Base-by-base conservation (phyloP, 2,797 vertebrate genomes). In the Falco peregrinus region DNA sequence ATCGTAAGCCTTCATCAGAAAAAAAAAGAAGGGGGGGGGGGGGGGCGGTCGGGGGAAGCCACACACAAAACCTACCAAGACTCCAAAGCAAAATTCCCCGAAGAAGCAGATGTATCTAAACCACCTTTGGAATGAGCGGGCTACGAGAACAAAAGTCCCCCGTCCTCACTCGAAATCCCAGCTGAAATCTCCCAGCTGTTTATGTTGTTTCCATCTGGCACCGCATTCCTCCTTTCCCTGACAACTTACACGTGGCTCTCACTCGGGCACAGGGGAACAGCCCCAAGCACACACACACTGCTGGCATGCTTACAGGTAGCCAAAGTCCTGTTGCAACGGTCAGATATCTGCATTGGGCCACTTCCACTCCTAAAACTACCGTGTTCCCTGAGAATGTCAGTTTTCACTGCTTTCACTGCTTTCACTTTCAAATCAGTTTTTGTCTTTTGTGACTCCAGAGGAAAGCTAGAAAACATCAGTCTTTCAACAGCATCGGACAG, bases 101-200 rank as follows among this genome's bases (percentile, higher is more conserved):
- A 28, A 63, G 43, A 41, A 54, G 33, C 2, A 73, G 56, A 39
- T 70, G 64, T 48, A 84, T 13, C 71, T 19, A 76, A 90, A 45
- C 5, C 39, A 17, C 63, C 75, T 56, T 33, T 7, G 43, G 31
- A 73, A 73, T 0, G 18, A 63, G 54, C 1, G 16, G 4, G 21
- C 45, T 69, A 6, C 4, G 4, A 54, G 37, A 76, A 45, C 41
- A 17, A 39, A 75, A 70, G 15, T 85, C 59, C 24, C 41, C 45
- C 41, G 4, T 67, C 70, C 70, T 43, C 15, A 2, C n/a, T 47
- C 2, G 22, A 70, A 87, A 77, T 76, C 24, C 60, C 51, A 9
- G 86, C 6, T 82, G 88, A 64, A 67, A 28, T 74, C 41, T 43
- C 67, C 64, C 87, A 63, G 87, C 87, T 82, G 91, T 67, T 84